Evolutionary conservation across 2,888 invertebrate species (phyloP), one percentile per base, ranked within the genome.

Genomic region (Parascotia fuliginaria): DNA sequence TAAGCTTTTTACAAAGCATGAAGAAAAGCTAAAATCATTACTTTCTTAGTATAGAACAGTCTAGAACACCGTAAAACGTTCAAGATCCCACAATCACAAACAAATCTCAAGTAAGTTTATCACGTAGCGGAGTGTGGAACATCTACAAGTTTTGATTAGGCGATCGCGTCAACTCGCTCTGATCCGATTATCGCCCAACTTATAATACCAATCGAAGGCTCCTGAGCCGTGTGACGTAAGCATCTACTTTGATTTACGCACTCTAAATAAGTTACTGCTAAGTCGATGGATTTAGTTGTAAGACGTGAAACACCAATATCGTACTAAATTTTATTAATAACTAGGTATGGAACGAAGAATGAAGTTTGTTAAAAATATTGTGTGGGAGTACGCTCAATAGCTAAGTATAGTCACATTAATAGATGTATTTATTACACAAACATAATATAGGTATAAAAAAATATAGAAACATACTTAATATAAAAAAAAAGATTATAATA

Each of bases 101-200:
- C 33, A 33, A 33, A 33, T 16, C 33, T 15, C 1, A 33, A 33
- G 33, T n/a, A 14, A 14, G 1, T 27, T 2, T 6, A 38, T 38
- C 55, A 63, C 55, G 55, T 54, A 48, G 34, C 28, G 37, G 40
- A 56, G 55, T 67, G 69, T 16, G 32, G 61, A 67, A 67, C 42
- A 56, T 47, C 55, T 62, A 60, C 66, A 80, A 81, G 75, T 79
- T 81, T 77, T 77, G 79, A 82, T 83, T 78, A 73, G 76, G 70
- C 65, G 73, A 77, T 77, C 75, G 64, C 55, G 44, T 44, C 55
- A 52, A 46, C 45, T 55, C 36, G n/a, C 58, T 48, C 60, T 74
- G 66, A 80, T 74, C 79, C 65, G 55, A 77, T 79, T 83, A 81
- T 71, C 55, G 70, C 34, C 51, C 54, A 80, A 80, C 71, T 81